Evolutionary conservation across 2,888 invertebrate species (phyloP), one percentile per base, ranked within the genome.

Genomic region (Torymus tubicola): DNA sequence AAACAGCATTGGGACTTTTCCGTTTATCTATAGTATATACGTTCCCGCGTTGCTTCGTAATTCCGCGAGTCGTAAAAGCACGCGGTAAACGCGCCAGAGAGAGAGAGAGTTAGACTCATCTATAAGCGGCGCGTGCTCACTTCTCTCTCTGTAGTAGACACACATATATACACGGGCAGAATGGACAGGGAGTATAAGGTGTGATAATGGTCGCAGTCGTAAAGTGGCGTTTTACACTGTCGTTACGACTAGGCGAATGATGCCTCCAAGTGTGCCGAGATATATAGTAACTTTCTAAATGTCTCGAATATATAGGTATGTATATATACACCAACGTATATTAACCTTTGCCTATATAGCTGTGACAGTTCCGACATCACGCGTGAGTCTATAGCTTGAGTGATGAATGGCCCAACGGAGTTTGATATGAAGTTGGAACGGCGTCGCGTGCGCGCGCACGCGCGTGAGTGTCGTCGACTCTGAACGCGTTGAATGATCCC

Each of bases 141-240:
- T 50, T 60, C 10, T 50, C 18, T 13, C 21, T 21, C 21, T 21
- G 2, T 1, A 16, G 31, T 16, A 42, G 55, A 18, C 31, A 42
- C 2, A 55, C 0, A 14, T 2, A 21, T 21, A 55, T 0, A 14
- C 2, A 13, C n/a, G 12, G 18, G 61, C 2, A 21, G 5, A n/a
- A 14, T 65, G 11, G 73, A 77, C 64, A 72, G 64, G 16, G 18
- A 18, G 42, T n/a, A 12, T 57, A 53, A 16, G 76, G 79, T 73
- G 83, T 82, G 83, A 85, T 84, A 84, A 86, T 85, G 68, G 80
- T 69, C 68, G 63, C 68, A 69, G 73, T 85, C 84, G 81, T 84
- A 86, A 85, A 86, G 65, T 74, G 67, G 65, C 78, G 70, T 83
- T 85, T 86, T 84, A 84, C 85, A 80, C 83, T 83, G 84, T 83